Evolutionary conservation across 2,113 vertebrate species (phyloP).

Genomic region (Macquaria australasica): DNA sequence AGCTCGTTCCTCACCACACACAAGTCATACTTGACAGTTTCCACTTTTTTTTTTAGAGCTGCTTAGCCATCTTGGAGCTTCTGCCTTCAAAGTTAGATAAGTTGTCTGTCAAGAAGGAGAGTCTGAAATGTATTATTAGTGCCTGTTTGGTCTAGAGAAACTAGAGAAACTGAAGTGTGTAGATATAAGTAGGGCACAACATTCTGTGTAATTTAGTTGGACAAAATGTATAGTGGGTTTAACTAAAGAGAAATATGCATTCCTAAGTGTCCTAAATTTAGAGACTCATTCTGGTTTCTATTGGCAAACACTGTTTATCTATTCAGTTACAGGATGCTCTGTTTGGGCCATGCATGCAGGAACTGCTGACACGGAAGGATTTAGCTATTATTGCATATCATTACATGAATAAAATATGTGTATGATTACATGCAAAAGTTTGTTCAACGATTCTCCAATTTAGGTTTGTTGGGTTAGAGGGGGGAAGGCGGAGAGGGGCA

Average conservation of each 20-base stretch:
- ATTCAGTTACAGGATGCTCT: conserved; percentile 58
- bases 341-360: conserved; percentile 52
- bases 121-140: conserved; percentile 43
- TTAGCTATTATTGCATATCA: conserved; percentile 73
- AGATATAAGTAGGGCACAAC: conserved; percentile 49
- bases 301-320: conserved; percentile 59
- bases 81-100: conserved; percentile 60
- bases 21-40: conserved; percentile 67
- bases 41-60: conserved; percentile 40
- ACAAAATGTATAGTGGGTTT: conserved; percentile 57
- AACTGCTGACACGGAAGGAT: conserved; percentile 67
- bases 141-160: conserved; percentile 22
- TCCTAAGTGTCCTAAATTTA: conserved; percentile 55
- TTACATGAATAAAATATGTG: conserved; percentile 81
- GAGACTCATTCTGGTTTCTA: conserved; percentile 46
- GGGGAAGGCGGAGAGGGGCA: not conserved
- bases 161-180: conserved; percentile 19
- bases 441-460: conserved; percentile 73
- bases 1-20: conserved; percentile 62
- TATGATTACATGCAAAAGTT: conserved; percentile 76
- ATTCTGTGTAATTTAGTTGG: conserved; percentile 55
- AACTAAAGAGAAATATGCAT: conserved; percentile 39
- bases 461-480: conserved; percentile 62
- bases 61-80: conserved; percentile 53
- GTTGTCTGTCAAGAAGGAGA: conserved; percentile 58